Conservation (phyloP, 2,113 vertebrate genomes). For the Emydocephalus ijimae region DNA sequence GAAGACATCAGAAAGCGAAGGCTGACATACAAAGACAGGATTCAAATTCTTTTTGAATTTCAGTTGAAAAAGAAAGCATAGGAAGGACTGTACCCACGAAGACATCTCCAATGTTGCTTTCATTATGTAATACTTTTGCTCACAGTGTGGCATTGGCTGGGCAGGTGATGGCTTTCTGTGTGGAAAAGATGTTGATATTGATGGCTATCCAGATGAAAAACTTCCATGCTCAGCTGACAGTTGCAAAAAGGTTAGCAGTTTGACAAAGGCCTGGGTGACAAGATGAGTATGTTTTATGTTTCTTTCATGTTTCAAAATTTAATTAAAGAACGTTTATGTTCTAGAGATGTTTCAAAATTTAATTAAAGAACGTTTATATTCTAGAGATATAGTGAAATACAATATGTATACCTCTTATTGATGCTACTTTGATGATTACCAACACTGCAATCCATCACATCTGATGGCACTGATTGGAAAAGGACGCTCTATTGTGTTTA, state of each 20-base stretch:
- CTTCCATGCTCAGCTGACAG: conserved; percentile 79
- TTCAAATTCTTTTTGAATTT: not conserved
- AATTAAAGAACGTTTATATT: not conserved
- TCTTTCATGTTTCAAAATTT: not conserved
- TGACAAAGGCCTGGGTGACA: not conserved
- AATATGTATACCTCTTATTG: not conserved
- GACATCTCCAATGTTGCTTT: conserved; percentile 21
- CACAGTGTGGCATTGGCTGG: conserved; percentile 91
- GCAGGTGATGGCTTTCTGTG: conserved; percentile 92
- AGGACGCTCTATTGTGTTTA: not conserved
- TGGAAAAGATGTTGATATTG: conserved; percentile 93
- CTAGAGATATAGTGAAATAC: not conserved
- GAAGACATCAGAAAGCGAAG: not conserved
- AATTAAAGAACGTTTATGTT: not conserved
- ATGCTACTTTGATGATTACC: not conserved
- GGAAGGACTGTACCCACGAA: not conserved
- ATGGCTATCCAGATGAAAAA: conserved; percentile 85
- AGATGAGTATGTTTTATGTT: not conserved
- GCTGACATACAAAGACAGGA: not conserved
- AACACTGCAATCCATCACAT: not conserved
- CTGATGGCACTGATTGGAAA: not conserved
- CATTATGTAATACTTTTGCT: conserved; percentile 46
- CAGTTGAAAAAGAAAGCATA: not conserved
- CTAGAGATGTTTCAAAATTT: not conserved
- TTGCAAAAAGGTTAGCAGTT: conserved; percentile 84